These are phyloP conservation scores for Onychomys arenicola DNA, from an alignment of 2,797 vertebrate genomes.

Conservation along the genomic window DNA sequence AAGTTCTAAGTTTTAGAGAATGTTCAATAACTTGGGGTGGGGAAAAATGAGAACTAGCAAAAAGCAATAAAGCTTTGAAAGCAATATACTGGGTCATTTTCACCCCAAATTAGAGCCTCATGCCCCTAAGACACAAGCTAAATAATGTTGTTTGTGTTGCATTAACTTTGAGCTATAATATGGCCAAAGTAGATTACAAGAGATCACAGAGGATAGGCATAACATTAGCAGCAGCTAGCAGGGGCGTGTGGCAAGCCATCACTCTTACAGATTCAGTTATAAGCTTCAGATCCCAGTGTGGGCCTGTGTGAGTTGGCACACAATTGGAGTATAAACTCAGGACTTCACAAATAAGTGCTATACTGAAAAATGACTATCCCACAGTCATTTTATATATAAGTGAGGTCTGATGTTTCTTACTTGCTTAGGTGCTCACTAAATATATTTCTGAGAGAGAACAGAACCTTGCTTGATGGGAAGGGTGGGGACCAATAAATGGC, in stretches of 20 bases:
- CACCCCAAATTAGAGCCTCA: conserved; percentile 76
- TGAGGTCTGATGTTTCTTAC: background rate
- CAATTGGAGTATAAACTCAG: conserved; percentile 48
- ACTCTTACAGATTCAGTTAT: conserved; percentile 65
- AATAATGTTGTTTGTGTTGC: conserved; percentile 77
- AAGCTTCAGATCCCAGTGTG: conserved; percentile 10
- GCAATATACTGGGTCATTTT: conserved; percentile 80
- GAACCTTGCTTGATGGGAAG: background rate
- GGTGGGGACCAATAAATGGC: background rate
- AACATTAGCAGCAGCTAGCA: conserved; percentile 76
- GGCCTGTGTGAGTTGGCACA: background rate
- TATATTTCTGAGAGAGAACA: background rate
- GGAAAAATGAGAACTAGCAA: conserved; percentile 74
- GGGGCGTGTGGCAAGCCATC: conserved; percentile 70
- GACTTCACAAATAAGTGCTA: conserved; percentile 48
- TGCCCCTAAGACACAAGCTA: conserved; percentile 77
- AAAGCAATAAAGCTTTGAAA: conserved; percentile 80
- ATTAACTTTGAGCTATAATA: conserved; percentile 79
- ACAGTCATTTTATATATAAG: background rate
- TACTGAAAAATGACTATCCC: conserved; percentile 21
- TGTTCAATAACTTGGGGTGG: conserved; percentile 70
- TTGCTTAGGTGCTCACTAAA: background rate
- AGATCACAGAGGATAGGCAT: conserved; percentile 69
- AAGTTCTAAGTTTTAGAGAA: conserved; percentile 72
- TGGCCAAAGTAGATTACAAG: conserved; percentile 78